Evolutionary conservation across 2,888 invertebrate genomes (phyloP).

Genomic region (Nomada ruficornis): DNA sequence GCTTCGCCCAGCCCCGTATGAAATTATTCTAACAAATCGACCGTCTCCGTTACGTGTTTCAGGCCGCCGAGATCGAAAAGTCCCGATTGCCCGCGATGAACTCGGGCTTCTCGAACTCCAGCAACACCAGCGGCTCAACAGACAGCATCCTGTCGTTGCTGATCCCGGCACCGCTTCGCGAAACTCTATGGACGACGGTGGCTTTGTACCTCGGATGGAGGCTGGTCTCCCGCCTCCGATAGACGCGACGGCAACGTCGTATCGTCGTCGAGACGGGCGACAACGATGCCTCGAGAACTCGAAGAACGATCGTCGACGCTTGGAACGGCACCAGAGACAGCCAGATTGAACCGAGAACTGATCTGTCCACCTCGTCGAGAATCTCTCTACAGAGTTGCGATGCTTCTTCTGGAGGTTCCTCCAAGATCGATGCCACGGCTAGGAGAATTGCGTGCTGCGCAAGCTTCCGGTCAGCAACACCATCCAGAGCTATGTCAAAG

Average conservation of each 20-base stretch:
- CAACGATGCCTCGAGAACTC: slow-evolving; percentile 33
- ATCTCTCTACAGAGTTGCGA: slow-evolving; percentile 26
- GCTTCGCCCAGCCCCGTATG: neutral
- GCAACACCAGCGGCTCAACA: slow-evolving; percentile 73
- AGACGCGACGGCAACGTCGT: slow-evolving; percentile 67
- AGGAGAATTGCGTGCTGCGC: slow-evolving; percentile 6
- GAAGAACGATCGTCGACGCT: slow-evolving; percentile 29
- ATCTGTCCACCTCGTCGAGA: slow-evolving; percentile 32
- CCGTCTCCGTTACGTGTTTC: slow-evolving; percentile 66
- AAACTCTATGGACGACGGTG: slow-evolving; percentile 83
- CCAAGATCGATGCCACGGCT: slow-evolving; percentile 23
- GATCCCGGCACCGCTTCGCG: slow-evolving; percentile 82
- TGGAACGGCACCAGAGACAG: slow-evolving; percentile 32
- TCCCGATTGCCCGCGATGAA: slow-evolving; percentile 80
- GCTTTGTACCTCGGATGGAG: slow-evolving; percentile 83
- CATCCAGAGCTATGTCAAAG: slow-evolving; percentile 18
- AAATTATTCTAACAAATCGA: neutral
- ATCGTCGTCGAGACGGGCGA: slow-evolving; percentile 33
- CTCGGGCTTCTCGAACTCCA: slow-evolving; percentile 71
- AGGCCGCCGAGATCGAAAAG: slow-evolving; percentile 82
- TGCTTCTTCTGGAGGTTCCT: slow-evolving; percentile 18
- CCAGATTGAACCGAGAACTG: slow-evolving; percentile 21
- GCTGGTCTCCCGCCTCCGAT: slow-evolving; percentile 83
- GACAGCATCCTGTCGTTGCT: slow-evolving; percentile 80
- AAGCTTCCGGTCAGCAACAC: neutral